Base-by-base conservation (phyloP, 2,888 invertebrate species). In the Halictus ligatus region DNA sequence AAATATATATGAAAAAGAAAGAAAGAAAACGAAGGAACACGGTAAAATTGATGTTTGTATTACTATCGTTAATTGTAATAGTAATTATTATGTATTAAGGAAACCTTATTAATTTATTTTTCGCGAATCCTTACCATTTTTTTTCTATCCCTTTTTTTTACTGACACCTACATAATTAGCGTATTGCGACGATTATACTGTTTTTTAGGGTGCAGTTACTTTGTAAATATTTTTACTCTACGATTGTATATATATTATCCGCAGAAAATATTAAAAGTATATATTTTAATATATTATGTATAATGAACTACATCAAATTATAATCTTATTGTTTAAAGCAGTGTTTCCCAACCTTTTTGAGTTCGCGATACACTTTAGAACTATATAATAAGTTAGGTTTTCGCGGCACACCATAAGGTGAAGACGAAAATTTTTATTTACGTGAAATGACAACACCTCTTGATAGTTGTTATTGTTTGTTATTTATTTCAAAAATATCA, bases 221-320 rank as follows among this genome's bases (percentile, higher is more conserved):
- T 92, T 94, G 94, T 94, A 94, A 86, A 94, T 94, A 94, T 86
- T 91, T 92, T 91, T 90, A 92, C 85, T 71, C 89, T 89, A 90
- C 83, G 87, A 93, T 91, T 94, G 94, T 95, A 94, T 83, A 94
- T 94, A 94, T 82, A 92, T 92, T 92, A 92, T 88, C 88, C 91
- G 90, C 91, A 92, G 91, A 93, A 94, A 93, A 94, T 93, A 94
- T 94, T 94, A 94, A 94, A 94, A 94, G 92, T 94, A 93, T 95
- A 95, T 95, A 94, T 95, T 95, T 95, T 95, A 95, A 95, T 95
- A 95, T 94, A 95, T 95, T 94, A 93, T 93, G 93, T 94, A 94
- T 94, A 94, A 93, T 93, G 92, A 93, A 94, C 92, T 92, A 93
- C 91, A 94, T 93, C 88, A 94, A 94, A 95, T 92, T 94, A 94